Percentiles rank a stretch among this genome's conserved stretches.
Conservation (phyloP, 1,140 invertebrate species). For the Eubasilissa regina region DNA sequence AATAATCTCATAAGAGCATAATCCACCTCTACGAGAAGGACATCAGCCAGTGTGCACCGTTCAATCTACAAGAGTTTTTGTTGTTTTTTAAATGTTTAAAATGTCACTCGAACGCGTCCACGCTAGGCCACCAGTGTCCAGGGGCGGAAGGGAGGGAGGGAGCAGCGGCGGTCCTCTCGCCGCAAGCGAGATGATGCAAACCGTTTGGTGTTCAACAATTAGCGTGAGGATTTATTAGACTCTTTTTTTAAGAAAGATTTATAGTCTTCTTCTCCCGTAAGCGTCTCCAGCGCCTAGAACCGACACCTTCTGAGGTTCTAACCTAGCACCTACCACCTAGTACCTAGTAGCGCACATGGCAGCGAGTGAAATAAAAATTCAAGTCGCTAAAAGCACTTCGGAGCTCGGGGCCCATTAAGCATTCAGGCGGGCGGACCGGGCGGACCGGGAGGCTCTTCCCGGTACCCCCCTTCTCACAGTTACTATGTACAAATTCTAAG, state of each 20-base stretch:
- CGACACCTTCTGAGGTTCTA: no score
- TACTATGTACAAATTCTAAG: neutral
- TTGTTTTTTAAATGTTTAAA: no score
- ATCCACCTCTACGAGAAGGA: no score
- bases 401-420: conserved; percentile 19
- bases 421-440: neutral
- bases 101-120: neutral
- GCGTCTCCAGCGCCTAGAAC: neutral
- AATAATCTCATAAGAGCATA: no score
- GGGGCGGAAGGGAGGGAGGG: neutral
- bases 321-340: no score
- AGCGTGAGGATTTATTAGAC: neutral
- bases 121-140: neutral
- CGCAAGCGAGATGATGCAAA: no score
- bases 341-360: neutral
- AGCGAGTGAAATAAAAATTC: conserved; percentile 38
- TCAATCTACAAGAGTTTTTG: no score
- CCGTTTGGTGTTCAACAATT: no score
- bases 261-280: conserved; percentile 1
- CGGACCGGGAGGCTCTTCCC: neutral
- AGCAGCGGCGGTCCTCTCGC: no score
- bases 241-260: conserved; percentile 12
- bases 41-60: no score
- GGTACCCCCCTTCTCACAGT: neutral
- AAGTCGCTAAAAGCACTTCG: conserved; percentile 15